A percentile compares a stretch with the other conserved stretches of the same genome.
phyloP scores from a whole-genome alignment of 2,797 vertebrate species.

The Aldrovandia affinis region DNA sequence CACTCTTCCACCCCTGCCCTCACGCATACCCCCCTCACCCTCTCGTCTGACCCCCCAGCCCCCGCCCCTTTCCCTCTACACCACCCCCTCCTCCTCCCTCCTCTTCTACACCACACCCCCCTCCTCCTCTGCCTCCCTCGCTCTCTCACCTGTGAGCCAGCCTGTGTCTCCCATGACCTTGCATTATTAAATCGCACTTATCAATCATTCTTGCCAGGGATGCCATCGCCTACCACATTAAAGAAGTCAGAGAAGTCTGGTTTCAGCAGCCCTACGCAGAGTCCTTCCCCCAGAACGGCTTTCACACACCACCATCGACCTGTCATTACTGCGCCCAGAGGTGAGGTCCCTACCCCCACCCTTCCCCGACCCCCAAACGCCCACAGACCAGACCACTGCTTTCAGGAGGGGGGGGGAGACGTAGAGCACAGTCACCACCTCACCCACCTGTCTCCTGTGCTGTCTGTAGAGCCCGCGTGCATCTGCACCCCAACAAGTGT shows the following conservation, averaged over 20 bases:
- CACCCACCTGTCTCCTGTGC: not conserved
- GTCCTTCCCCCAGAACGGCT: constrained; percentile 90
- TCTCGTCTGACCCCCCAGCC: not conserved
- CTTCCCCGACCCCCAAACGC: constrained; percentile 15
- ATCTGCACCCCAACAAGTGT: not conserved
- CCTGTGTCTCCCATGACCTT: constrained; percentile 77
- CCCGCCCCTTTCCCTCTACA: constrained; percentile 15
- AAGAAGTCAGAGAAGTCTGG: constrained; percentile 98
- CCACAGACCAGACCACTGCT: constrained; percentile 1
- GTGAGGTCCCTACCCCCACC: constrained; percentile 78
- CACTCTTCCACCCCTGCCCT: not conserved
- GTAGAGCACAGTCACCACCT: not conserved
- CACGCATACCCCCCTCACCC: not conserved
- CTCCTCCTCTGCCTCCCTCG: constrained; percentile 47
- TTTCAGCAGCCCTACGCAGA: constrained; percentile 91
- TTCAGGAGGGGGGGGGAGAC: not conserved
- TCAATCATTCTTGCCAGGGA: constrained; percentile 93
- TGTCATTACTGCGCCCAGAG: constrained; percentile 96
- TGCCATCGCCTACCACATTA: constrained; percentile 90
- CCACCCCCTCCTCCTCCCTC: not conserved
- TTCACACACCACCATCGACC: constrained; percentile 97
- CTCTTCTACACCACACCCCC: constrained; percentile 34
- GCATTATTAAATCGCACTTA: constrained; percentile 86
- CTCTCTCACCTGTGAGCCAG: constrained; percentile 69
- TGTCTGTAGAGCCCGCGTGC: not conserved